These are phyloP conservation scores for Chrysodeixis includens DNA, from an alignment of 2,888 invertebrate genomes.

Conservation along the genomic window DNA sequence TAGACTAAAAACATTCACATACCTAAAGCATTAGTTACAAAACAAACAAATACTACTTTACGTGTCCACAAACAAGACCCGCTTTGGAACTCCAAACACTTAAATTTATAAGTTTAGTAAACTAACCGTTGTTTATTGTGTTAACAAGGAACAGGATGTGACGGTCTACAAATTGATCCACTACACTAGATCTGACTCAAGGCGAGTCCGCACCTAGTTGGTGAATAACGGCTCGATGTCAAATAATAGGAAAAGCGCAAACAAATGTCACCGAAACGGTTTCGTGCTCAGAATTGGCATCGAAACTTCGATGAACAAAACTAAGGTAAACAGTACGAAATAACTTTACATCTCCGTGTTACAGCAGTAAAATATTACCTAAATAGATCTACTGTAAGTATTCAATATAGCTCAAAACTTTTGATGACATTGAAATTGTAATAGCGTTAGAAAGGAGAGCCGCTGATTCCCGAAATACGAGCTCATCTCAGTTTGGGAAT, in stretches of 20 bases:
- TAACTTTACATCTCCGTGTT: constrained; percentile 57
- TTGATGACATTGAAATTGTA: too few relatives aligned
- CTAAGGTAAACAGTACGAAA: constrained; percentile 72
- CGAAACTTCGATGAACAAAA: constrained; percentile 68
- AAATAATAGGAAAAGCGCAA: constrained; percentile 82
- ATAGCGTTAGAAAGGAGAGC: too few relatives aligned
- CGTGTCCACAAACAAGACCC: background rate
- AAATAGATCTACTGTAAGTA: too few relatives aligned
- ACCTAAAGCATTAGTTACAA: background rate
- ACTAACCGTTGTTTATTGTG: constrained; percentile 17
- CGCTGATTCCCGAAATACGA: too few relatives aligned
- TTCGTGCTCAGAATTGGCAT: constrained; percentile 72
- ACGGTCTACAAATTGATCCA: constrained; percentile 45
- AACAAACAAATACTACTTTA: background rate
- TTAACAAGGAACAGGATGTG: constrained; percentile 20
- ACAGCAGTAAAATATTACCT: too few relatives aligned
- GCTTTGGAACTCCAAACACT: constrained; percentile 10
- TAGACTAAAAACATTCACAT: background rate
- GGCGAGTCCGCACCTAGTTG: constrained; percentile 67
- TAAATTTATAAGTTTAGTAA: constrained; percentile 10
- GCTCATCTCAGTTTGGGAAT: too few relatives aligned
- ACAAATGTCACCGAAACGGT: constrained; percentile 72
- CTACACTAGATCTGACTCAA: constrained; percentile 48
- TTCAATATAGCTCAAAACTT: too few relatives aligned
- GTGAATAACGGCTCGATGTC: constrained; percentile 76